Percentiles rank a stretch among this genome's conserved stretches.
Evolutionary conservation across 1,140 invertebrate genomes (phyloP).

Genomic region (Zaprionus gabonicus): DNA sequence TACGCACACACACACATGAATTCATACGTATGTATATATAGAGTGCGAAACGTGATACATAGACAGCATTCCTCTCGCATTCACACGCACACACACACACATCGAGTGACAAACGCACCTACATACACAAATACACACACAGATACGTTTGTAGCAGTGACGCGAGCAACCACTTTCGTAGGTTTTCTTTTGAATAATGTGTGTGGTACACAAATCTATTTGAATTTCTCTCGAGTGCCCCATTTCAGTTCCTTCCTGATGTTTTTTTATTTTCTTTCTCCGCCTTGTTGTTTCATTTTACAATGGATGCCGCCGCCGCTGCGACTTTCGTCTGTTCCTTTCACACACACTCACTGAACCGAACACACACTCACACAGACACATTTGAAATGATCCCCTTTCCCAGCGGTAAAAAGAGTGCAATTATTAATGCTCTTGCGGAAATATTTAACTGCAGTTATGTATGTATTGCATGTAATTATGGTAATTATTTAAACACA

Average conservation of each 20-base stretch:
- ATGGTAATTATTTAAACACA: slow-evolving; percentile 28
- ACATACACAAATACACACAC: slow-evolving; percentile 23
- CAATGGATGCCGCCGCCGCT: slow-evolving; percentile 23
- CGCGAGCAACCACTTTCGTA: slow-evolving; percentile 78
- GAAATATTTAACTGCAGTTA: slow-evolving; percentile 68
- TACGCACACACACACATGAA: slow-evolving; percentile 43
- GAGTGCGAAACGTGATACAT: slow-evolving; percentile 72
- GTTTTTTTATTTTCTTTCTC: slow-evolving; percentile 25
- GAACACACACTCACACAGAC: slow-evolving; percentile 18
- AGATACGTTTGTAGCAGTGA: slow-evolving; percentile 53
- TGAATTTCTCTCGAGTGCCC: slow-evolving; percentile 37
- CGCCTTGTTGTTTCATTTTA: slow-evolving; percentile 33
- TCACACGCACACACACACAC: slow-evolving; percentile 42
- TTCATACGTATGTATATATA: slow-evolving; percentile 21
- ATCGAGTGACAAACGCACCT: slow-evolving; percentile 41
- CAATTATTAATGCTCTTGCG: slow-evolving; percentile 62
- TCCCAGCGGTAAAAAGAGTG: slow-evolving; percentile 56
- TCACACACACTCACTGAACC: slow-evolving; percentile 30
- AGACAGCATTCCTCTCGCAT: slow-evolving; percentile 72
- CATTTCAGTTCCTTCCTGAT: slow-evolving; percentile 45
- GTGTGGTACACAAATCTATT: slow-evolving; percentile 65
- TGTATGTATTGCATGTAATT: slow-evolving; percentile 25
- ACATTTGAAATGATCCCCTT: slow-evolving; percentile 43
- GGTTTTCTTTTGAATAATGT: slow-evolving; percentile 70
- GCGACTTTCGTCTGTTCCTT: slow-evolving; percentile 29